These are phyloP conservation scores for Diachasmimorpha longicaudata DNA, from an alignment of 1,140 invertebrate genomes.

Conservation along the genomic window DNA sequence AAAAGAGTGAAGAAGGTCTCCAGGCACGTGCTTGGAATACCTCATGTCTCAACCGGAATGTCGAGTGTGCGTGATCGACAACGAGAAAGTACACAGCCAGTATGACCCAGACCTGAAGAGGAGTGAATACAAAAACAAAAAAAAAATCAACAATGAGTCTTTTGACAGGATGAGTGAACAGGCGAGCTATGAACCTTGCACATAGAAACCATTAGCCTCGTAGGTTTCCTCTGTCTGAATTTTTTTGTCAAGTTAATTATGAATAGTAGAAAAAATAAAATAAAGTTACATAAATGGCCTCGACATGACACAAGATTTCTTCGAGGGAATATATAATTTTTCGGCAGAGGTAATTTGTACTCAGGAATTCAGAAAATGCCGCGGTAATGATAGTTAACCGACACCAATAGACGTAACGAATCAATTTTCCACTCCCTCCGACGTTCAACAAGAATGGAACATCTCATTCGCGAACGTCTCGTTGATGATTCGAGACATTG, in stretches of 20 bases:
- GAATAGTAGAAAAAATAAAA: too few relatives aligned
- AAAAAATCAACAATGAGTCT: neutral
- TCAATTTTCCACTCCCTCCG: too few relatives aligned
- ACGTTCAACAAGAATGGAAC: constrained; percentile 45
- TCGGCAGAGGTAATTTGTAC: too few relatives aligned
- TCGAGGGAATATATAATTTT: neutral
- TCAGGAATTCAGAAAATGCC: too few relatives aligned
- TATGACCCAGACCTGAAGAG: neutral
- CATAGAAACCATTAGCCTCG: too few relatives aligned
- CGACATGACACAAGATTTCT: neutral
- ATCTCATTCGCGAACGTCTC: neutral
- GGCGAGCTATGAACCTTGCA: neutral
- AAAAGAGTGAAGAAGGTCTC: neutral
- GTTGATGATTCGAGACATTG: neutral
- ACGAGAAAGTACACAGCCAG: constrained; percentile 14
- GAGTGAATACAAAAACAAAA: constrained; percentile 2
- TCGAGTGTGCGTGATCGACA: constrained; percentile 20
- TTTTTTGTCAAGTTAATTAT: too few relatives aligned
- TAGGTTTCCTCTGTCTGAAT: too few relatives aligned
- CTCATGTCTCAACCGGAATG: constrained; percentile 3
- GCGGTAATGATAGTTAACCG: too few relatives aligned
- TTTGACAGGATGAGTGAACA: neutral
- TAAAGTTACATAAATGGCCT: too few relatives aligned
- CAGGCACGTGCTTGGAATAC: neutral
- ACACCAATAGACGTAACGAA: too few relatives aligned